Evolutionary conservation across 2,797 vertebrate species (phyloP).

Genomic region (Echeneis naucrates): DNA sequence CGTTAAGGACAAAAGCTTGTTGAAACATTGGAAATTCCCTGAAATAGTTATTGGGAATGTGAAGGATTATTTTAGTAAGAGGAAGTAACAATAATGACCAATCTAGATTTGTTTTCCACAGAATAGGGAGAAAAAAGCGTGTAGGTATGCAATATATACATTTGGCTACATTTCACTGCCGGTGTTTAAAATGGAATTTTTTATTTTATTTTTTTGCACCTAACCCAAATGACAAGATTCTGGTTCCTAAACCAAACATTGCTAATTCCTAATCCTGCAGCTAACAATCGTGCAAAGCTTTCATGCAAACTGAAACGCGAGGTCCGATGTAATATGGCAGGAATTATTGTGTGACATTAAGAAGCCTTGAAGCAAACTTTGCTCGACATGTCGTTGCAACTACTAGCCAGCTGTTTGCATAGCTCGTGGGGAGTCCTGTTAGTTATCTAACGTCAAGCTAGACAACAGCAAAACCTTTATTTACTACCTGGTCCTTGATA

Average conservation of each 20-base stretch:
- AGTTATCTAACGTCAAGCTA: slow-evolving; percentile 7
- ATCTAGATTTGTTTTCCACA: background rate
- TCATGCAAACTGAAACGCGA: background rate
- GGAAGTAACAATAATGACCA: background rate
- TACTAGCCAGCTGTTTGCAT: slow-evolving; percentile 57
- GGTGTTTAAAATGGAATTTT: background rate
- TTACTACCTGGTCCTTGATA: slow-evolving; percentile 91
- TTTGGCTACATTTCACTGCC: slow-evolving; percentile 10
- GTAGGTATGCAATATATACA: background rate
- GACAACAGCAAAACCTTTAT: slow-evolving; percentile 6
- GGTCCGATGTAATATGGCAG: background rate
- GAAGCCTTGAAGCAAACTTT: slow-evolving; percentile 62
- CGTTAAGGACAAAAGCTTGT: background rate
- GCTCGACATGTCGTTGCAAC: slow-evolving; percentile 59
- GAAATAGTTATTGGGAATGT: background rate
- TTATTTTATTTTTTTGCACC: slow-evolving; percentile 5
- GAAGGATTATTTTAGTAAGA: background rate
- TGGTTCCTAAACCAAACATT: background rate
- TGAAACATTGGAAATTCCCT: background rate
- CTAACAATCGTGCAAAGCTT: too few species aligned
- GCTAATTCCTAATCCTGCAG: too few species aligned
- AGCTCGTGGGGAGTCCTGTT: slow-evolving; percentile 8
- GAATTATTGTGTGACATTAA: slow-evolving; percentile 6
- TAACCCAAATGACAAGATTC: background rate
- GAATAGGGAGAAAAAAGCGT: background rate